Evolutionary conservation across 2,797 vertebrate genomes (phyloP), one percentile per base, ranked within the genome.

Genomic region (Fundulus diaphanus): DNA sequence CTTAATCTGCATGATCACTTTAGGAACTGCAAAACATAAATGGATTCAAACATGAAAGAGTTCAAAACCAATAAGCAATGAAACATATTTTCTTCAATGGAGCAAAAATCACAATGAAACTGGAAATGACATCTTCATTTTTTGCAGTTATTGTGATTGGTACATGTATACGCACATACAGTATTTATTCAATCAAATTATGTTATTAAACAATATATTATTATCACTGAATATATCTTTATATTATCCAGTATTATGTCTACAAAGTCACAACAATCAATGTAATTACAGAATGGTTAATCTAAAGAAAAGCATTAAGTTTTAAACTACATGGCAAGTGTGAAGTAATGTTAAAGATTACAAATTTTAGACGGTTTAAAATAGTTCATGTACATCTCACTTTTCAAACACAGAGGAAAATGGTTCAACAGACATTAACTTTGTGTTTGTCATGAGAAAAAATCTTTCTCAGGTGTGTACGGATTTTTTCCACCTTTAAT

Each of bases 401-500:
- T 12, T 57, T 29, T 29, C 12, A 57, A 15, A 15, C 18, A 29
- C 20, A 35, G 57, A 49, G 16, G 31, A 35, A 31, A 31, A 31
- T 7, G 31, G 33, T 20, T 33, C 57, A 1, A 33, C 57, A 61
- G 6, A 61, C 31, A 20, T 22, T 35, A 12, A 61, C 13, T 35
- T 5, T 35, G 7, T 42, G 37, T 56, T 56, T 37, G 69, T 56
- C 33, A 15, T 29, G n/a, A 71, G 5, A 40, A 37, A 40, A 68
- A 54, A 74, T 16, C 20, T 5, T 70, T 37, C 27, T 72, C 0
- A 87, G 46, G 22, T 54, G 77, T 72, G 72, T 72, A n/a, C 27
- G 63, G 8, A 88, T 88, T 52, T 82, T 63, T 49, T 78, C 84
- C 80, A 86, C 77, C 18, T 85, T 86, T 0, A 87, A 54, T 13